These are phyloP conservation scores for Paradoxurus hermaphroditus DNA, from an alignment of 2,113 vertebrate species.

Conservation along the genomic window DNA sequence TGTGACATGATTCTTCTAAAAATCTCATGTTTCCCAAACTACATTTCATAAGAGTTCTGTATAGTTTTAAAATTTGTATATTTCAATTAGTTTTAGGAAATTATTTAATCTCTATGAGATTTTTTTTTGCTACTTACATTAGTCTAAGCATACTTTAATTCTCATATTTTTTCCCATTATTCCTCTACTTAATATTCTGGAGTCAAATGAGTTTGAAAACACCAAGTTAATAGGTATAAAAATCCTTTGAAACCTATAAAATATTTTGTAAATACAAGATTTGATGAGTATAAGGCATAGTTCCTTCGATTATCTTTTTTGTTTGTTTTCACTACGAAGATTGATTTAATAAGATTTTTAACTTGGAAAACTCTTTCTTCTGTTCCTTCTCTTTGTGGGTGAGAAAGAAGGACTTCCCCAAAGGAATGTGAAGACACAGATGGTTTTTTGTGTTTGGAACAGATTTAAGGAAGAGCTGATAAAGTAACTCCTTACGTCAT, in stretches of 20 bases:
- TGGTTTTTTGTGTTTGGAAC: slow-evolving; percentile 40
- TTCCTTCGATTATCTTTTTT: neutral
- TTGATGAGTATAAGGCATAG: neutral
- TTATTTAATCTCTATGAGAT: neutral
- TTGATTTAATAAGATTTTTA: slow-evolving; percentile 40
- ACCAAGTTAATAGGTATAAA: neutral
- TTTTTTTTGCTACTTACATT: neutral
- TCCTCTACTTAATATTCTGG: neutral
- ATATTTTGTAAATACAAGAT: neutral
- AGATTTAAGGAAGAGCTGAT: neutral
- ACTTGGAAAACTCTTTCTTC: slow-evolving; percentile 8
- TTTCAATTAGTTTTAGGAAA: neutral
- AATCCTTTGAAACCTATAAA: slow-evolving; percentile 1
- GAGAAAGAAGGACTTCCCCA: neutral
- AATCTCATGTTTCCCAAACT: neutral
- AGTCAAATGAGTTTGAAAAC: neutral
- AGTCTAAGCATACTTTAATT: neutral
- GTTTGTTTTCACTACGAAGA: neutral
- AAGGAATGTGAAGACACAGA: slow-evolving; percentile 26
- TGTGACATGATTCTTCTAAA: neutral
- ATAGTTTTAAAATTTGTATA: neutral
- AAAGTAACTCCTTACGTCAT: neutral
- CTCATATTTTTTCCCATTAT: neutral
- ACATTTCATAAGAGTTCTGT: neutral
- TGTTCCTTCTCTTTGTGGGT: neutral